Percentiles rank a stretch among this genome's conserved stretches.
phyloP scores from a whole-genome alignment of 1,140 invertebrate species.

The Patella vulgata region DNA sequence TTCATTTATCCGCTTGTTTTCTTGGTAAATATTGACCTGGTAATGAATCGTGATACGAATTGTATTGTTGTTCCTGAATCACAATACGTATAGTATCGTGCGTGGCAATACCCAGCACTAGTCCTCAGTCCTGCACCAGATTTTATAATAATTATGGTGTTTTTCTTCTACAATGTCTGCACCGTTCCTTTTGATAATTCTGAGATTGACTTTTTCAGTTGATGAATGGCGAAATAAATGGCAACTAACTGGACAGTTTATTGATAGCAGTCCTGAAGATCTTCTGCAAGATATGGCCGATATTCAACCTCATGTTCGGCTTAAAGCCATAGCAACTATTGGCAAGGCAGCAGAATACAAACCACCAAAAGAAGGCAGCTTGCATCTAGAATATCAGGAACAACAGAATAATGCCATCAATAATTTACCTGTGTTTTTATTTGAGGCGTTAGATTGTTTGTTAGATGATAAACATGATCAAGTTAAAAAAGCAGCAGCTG shows the following conservation, averaged over 20 bases:
- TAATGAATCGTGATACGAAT: too few species aligned
- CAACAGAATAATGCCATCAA: constrained; percentile 13
- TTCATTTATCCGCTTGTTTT: too few species aligned
- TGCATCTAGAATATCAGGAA: constrained; percentile 31
- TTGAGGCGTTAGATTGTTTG: constrained; percentile 59
- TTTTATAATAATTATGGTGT: too few species aligned
- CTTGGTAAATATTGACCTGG: too few species aligned
- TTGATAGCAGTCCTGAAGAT: constrained; percentile 59
- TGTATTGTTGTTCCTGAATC: too few species aligned
- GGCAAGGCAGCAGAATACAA: constrained; percentile 59
- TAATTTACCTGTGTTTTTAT: constrained; percentile 56
- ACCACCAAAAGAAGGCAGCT: constrained; percentile 38
- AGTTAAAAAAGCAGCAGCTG: constrained; percentile 60
- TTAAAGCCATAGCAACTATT: constrained; percentile 60
- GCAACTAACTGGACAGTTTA: constrained; percentile 58
- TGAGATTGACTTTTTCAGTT: constrained; percentile 36
- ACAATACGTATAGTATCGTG: too few species aligned
- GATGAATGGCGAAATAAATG: constrained; percentile 63
- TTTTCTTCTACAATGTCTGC: too few species aligned
- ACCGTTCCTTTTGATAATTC: too few species aligned
- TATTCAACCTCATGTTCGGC: constrained; percentile 61
- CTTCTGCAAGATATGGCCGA: constrained; percentile 64
- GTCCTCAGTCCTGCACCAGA: too few species aligned
- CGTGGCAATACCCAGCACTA: too few species aligned
- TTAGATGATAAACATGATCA: constrained; percentile 54